Base-by-base conservation (phyloP, 1,140 invertebrate species). In the Trachymyrmex cornetzi region DNA sequence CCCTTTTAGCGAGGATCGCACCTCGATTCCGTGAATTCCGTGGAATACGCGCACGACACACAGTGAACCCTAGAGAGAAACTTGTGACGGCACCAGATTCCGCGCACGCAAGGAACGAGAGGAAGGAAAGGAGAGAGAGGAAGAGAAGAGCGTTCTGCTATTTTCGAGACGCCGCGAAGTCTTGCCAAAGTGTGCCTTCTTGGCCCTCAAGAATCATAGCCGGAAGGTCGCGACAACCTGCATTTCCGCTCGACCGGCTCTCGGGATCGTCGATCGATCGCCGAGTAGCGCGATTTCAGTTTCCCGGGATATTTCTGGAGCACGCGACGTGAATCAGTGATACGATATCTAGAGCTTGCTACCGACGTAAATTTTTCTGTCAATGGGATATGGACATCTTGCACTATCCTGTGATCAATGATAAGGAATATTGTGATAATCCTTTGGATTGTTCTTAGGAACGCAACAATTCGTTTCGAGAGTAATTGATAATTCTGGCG, bases 101-200 rank as follows among this genome's bases (percentile, higher is more conserved):
- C 63, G 84, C 63, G 63, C 75, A 59, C 84, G 50, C 24, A 19
- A 82, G 38, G 14, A 74, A 77, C 75, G 64, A 64, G 64, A 77
- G 30, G 84, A 64, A 85, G 63, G 44, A 71, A 66, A 30, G 44
- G 34, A 50, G 61, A 50, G 61, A 19, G 22, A 66, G 16, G 19
- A 44, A 19, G 38, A n/a, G n/a, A 59, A 50, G 50, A 30, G 88
- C 64, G 77, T 79, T 79, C 69, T 91, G 89, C 89, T 91, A 91
- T 91, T 91, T 91, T 91, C 89, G 89, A 91, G 89, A 86, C 89
- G 71, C 89, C 72, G 87, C 81, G 89, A 77, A 86, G 87, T 77
- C 72, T 74, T 87, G 89, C 89, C 89, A 91, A 91, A 90, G 81
- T 71, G 89, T 59, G 86, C 69, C 77, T 74, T 77, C 59, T 71